phyloP scores from a whole-genome alignment of 1,140 invertebrate genomes.

The Drosophila gunungcola region DNA sequence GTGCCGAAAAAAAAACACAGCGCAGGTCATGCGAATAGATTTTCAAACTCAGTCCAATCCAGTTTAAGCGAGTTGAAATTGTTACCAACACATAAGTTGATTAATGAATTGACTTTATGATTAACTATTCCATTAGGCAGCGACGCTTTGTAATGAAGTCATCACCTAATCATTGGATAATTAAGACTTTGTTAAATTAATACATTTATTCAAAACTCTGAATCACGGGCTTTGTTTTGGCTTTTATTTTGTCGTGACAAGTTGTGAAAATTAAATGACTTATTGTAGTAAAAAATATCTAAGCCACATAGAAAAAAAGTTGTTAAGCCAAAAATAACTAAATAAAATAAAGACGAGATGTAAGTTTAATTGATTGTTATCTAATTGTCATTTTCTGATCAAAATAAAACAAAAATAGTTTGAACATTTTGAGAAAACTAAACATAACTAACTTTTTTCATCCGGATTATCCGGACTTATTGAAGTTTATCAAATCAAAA shows the following conservation, averaged over 20 bases:
- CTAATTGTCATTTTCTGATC: too few species aligned
- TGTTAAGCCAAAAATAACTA: too few species aligned
- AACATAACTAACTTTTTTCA: too few species aligned
- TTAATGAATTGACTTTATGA: conserved; percentile 12
- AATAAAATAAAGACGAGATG: too few species aligned
- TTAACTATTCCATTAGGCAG: conserved; percentile 33
- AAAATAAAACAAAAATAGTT: too few species aligned
- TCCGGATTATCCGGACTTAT: too few species aligned
- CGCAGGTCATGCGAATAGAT: neutral
- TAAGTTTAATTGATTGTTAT: too few species aligned
- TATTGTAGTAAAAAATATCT: too few species aligned
- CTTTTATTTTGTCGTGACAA: neutral
- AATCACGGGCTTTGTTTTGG: conserved; percentile 1
- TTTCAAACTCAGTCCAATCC: neutral
- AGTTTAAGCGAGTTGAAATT: conserved; percentile 14
- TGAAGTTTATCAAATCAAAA: too few species aligned
- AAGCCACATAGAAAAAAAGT: too few species aligned
- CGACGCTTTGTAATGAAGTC: conserved; percentile 42
- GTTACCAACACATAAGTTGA: conserved; percentile 13
- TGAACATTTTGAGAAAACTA: too few species aligned
- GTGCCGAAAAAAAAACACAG: conserved; percentile 17
- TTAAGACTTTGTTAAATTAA: conserved; percentile 21
- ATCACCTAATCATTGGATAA: conserved; percentile 31
- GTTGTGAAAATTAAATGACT: too few species aligned
- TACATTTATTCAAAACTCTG: conserved; percentile 3